Evolutionary conservation across 64 coral and sea anemone genomes (phyloP).

Genomic region (Actinia equina): DNA sequence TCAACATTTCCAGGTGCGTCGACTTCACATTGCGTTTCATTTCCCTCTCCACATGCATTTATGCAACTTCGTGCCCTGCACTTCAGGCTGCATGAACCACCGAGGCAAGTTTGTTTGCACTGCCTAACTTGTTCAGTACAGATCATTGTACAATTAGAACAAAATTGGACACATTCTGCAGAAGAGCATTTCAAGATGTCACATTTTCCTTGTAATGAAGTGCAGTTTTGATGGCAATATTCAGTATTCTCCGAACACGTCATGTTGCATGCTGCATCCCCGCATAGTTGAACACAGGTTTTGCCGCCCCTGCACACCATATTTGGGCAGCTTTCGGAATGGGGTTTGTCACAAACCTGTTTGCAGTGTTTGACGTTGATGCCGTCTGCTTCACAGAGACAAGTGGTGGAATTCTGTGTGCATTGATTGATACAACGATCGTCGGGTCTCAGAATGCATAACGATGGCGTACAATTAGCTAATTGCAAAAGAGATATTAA

Average conservation of each 20-base stretch:
- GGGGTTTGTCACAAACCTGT: background rate
- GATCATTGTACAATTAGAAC: conserved; percentile 17
- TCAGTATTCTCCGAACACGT: background rate
- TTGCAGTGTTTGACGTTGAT: background rate
- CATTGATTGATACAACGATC: background rate
- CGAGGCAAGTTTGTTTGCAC: conserved; percentile 7
- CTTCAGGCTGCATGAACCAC: background rate
- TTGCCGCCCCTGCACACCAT: background rate
- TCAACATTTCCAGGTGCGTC: background rate
- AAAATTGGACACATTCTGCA: background rate
- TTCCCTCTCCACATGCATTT: background rate
- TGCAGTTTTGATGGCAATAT: conserved; percentile 9
- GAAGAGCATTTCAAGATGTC: background rate
- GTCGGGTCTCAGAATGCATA: background rate
- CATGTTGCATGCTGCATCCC: background rate
- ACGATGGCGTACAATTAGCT: too few relatives aligned
- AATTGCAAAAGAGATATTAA: background rate
- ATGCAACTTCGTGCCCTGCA: conserved; percentile 8
- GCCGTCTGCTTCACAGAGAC: background rate
- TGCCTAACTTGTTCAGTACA: background rate
- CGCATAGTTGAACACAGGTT: conserved; percentile 3
- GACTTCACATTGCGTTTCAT: background rate
- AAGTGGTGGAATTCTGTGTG: background rate
- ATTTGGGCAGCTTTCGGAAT: background rate
- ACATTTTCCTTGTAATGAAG: background rate